phyloP scores from a whole-genome alignment of 2,888 invertebrate genomes.

The Ceratothoa steindachneri region DNA sequence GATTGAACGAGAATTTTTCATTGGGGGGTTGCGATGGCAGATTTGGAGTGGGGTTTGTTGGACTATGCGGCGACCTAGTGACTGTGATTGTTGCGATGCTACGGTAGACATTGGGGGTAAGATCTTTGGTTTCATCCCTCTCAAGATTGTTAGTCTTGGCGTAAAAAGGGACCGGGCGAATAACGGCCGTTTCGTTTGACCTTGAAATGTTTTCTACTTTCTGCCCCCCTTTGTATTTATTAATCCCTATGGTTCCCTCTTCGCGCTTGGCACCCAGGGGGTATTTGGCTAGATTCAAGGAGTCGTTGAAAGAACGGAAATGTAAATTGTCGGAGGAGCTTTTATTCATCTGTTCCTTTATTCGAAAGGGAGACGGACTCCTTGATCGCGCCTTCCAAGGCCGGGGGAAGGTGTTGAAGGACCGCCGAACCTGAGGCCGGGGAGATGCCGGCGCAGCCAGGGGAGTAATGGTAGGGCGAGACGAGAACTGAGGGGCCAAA shows the following conservation, averaged over 20 bases:
- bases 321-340: not conserved
- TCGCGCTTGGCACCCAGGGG: not conserved
- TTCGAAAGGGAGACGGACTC: not conserved
- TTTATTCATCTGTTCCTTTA: not conserved
- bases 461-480: not conserved
- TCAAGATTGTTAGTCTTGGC: not conserved
- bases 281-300: not conserved
- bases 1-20: not conserved
- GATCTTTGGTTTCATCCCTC: not conserved
- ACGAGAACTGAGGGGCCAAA: slow-evolving; percentile 1
- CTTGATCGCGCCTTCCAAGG: slow-evolving; percentile 6
- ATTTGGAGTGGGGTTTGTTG: not conserved
- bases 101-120: not conserved
- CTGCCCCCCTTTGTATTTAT: not conserved
- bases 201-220: not conserved
- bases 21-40: not conserved
- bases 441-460: slow-evolving; percentile 1
- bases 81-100: not conserved
- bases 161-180: not conserved
- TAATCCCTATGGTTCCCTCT: not conserved
- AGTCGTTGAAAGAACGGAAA: not conserved
- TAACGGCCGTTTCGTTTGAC: not conserved
- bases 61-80: no score
- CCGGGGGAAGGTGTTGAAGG: not conserved
- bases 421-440: not conserved